These are phyloP conservation scores for Acronicta alni DNA, from an alignment of 2,888 invertebrate species.

Conservation along the genomic window DNA sequence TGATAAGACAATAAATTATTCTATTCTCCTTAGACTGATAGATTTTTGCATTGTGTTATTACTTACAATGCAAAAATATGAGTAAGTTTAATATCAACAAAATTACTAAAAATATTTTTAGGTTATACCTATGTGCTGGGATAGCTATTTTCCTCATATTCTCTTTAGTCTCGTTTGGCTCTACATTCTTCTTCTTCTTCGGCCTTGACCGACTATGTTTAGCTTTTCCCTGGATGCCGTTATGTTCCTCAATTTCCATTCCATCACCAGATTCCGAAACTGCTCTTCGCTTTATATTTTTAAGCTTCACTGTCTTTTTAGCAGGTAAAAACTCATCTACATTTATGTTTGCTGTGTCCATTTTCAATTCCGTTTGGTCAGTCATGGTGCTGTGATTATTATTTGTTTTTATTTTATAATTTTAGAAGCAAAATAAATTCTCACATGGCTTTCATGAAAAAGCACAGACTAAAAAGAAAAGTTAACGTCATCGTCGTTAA, in stretches of 20 bases:
- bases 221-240: constrained; percentile 88
- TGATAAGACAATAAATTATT: too few species aligned
- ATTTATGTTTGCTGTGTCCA: constrained; percentile 87
- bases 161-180: constrained; percentile 88
- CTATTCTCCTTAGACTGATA: too few species aligned
- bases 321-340: constrained; percentile 86
- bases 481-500: too few species aligned
- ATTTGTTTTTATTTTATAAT: constrained; percentile 8
- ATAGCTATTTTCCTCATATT: constrained; percentile 94
- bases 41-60: too few species aligned
- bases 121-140: constrained; percentile 94
- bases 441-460: constrained; percentile 51
- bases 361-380: constrained; percentile 56
- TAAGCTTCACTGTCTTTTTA: constrained; percentile 81
- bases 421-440: constrained; percentile 48
- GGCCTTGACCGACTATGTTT: constrained; percentile 79
- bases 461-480: constrained; percentile 44
- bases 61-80: too few species aligned
- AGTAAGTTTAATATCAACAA: constrained; percentile 7
- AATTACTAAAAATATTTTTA: constrained; percentile 45
- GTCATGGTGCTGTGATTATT: constrained; percentile 26
- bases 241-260: constrained; percentile 92
- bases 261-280: constrained; percentile 84
- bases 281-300: constrained; percentile 87
- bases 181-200: constrained; percentile 80